Evolutionary conservation across 1,140 invertebrate species (phyloP).

Genomic region (Oncopodura yosiiana): DNA sequence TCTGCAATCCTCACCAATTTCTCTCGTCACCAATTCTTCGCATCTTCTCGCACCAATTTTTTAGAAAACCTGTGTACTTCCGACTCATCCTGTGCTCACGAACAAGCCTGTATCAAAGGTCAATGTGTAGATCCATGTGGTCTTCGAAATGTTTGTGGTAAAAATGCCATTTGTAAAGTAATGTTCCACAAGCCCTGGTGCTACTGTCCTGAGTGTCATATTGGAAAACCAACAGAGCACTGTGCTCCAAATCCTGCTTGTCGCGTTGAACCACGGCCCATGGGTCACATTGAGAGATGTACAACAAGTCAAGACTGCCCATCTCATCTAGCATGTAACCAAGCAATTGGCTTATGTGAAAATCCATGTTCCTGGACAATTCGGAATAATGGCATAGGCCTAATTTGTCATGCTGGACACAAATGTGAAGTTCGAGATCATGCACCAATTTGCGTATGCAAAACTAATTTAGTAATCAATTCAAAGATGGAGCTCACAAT

Average conservation of each 20-base stretch:
- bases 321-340: constrained; percentile 60
- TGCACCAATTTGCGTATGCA: constrained; percentile 74
- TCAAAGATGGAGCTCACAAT: constrained; percentile 70
- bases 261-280: constrained; percentile 37
- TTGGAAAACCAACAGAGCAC: constrained; percentile 62
- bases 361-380: constrained; percentile 56
- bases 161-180: constrained; percentile 74
- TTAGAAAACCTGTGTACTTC: constrained; percentile 79
- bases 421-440: constrained; percentile 78
- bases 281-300: constrained; percentile 42
- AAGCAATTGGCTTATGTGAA: constrained; percentile 56
- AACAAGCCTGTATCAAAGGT: constrained; percentile 75
- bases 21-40: not conserved
- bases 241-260: constrained; percentile 69
- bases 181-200: constrained; percentile 71
- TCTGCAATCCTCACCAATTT: not conserved
- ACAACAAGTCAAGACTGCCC: constrained; percentile 60
- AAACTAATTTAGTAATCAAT: constrained; percentile 73
- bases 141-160: constrained; percentile 72
- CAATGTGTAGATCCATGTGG: constrained; percentile 81
- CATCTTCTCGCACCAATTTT: constrained; percentile 16
- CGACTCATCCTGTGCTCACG: constrained; percentile 78
- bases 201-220: constrained; percentile 74
- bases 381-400: constrained; percentile 37
- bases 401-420: constrained; percentile 65